Base-by-base conservation (phyloP, 2,113 vertebrate genomes). In the Atlantisia rogersi region DNA sequence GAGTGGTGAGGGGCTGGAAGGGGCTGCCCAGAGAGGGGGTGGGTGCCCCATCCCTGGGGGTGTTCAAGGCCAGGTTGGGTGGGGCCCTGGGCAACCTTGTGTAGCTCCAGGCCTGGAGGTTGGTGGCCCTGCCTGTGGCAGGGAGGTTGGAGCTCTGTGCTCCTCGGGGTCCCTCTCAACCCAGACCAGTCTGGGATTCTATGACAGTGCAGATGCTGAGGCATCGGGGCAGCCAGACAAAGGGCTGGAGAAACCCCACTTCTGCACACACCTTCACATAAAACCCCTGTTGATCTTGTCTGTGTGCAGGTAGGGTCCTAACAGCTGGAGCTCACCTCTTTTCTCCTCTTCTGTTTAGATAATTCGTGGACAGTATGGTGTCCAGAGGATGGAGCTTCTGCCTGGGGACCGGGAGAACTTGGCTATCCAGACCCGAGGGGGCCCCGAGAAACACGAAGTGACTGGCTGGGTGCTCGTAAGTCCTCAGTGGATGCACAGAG, bases 381-480 rank as follows among this genome's bases (percentile, higher is more conserved):
- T 97, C 69, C 98, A 97, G 84, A 99, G 95, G 96, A 97, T 98
- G 85, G 98, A 98, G 96, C 98, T 99, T 53, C 97, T 99, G 82
- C 99, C 99, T 56, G 99, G 99, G 59, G 99, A 99, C 95, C 96
- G 98, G 59, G 99, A 99, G 59, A 99, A 99, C 95, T 97, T 99
- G 94, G 99, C 99, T 7, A 98, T 99, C 86, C 99, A 99, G 97
- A 99, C 98, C 10, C 97, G 99, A 9, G 99, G 99, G 24, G 99
- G 99, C 29, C 99, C 99, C 1, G 99, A 99, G 95, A 99, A 99
- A 83, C 99, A 99, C 0, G 98, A 99, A 98, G 99, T 99, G 77
- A 99, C 99, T 1, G 99, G 99, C 86, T 99, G 99, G 99, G 99
- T 99, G 40, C 98, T 99, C 91, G 99, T 99, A 70, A 98, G 98